Evolutionary conservation across 2,888 invertebrate species (phyloP).

Genomic region (Orchestes rusci): DNA sequence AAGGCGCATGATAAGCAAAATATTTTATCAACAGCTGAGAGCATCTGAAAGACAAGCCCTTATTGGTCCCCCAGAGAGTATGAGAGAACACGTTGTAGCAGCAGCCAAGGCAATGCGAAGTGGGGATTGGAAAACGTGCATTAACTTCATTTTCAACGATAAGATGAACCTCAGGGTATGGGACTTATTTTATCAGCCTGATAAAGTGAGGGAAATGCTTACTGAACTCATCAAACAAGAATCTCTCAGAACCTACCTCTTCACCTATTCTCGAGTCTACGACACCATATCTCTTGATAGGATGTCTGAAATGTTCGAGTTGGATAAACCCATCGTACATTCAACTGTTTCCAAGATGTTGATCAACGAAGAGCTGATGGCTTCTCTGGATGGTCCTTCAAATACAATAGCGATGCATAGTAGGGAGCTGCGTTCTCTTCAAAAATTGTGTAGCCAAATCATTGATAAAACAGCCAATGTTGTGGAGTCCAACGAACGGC

Average conservation of each 20-base stretch:
- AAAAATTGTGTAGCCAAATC: conserved; percentile 91
- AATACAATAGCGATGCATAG: conserved; percentile 96
- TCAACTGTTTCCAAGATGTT: conserved; percentile 99
- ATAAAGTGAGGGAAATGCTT: conserved; percentile 86
- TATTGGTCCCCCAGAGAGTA: conserved; percentile 91
- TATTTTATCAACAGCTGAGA: conserved; percentile 86
- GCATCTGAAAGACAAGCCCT: conserved; percentile 24
- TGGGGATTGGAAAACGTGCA: conserved; percentile 94
- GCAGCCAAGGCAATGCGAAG: conserved; percentile 98
- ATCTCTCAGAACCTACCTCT: conserved; percentile 91
- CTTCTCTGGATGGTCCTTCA: conserved; percentile 96
- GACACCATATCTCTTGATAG: conserved; percentile 91
- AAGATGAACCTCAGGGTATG: conserved; percentile 97
- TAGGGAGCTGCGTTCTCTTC: conserved; percentile 94
- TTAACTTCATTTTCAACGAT: conserved; percentile 93
- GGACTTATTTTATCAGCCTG: conserved; percentile 92
- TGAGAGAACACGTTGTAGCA: conserved; percentile 98
- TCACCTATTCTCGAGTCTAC: conserved; percentile 97
- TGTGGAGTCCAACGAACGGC: conserved; percentile 95
- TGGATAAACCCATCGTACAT: conserved; percentile 79
- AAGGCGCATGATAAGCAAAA: conserved; percentile 91
- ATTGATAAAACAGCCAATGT: conserved; percentile 87
- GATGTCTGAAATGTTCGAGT: conserved; percentile 89
- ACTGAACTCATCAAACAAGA: conserved; percentile 93
- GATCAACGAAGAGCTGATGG: conserved; percentile 94